Evolutionary conservation across 2,113 vertebrate genomes (phyloP).

Genomic region (Aviceda subcristata): DNA sequence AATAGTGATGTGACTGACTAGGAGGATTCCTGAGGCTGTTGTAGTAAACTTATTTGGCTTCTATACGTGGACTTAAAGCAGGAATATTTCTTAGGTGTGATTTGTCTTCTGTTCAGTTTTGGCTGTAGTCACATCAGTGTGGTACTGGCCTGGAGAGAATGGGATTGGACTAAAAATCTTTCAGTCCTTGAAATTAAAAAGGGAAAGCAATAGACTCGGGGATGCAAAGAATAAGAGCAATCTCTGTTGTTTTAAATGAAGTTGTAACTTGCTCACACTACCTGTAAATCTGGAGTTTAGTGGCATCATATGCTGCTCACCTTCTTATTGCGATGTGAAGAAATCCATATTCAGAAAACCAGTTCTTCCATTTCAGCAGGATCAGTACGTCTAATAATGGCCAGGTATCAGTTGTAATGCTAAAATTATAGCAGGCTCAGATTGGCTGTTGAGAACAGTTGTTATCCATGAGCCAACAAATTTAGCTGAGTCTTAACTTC

Average conservation of each 20-base stretch:
- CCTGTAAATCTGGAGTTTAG: background rate
- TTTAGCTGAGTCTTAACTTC: slow-evolving; percentile 66
- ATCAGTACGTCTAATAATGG: background rate
- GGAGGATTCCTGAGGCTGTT: background rate
- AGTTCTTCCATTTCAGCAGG: background rate
- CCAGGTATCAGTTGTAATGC: slow-evolving; percentile 26
- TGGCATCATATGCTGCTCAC: background rate
- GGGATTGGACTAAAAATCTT: background rate
- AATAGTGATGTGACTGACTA: background rate
- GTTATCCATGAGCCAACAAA: slow-evolving; percentile 59
- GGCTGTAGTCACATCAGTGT: background rate
- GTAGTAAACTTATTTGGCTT: background rate
- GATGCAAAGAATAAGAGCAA: background rate
- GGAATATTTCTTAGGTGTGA: background rate
- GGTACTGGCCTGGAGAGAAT: background rate
- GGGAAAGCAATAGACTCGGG: background rate
- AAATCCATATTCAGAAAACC: background rate
- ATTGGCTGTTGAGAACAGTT: slow-evolving; percentile 39
- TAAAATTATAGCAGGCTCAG: slow-evolving; percentile 18
- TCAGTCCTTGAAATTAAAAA: background rate
- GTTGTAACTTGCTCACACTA: background rate
- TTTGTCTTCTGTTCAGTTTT: background rate
- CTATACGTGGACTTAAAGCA: background rate
- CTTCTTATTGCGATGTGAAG: background rate
- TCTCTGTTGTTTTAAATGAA: background rate